Evolutionary conservation across 2,888 invertebrate genomes (phyloP), one percentile per base, ranked within the genome.

Genomic region (Onthophagus sagittarius): DNA sequence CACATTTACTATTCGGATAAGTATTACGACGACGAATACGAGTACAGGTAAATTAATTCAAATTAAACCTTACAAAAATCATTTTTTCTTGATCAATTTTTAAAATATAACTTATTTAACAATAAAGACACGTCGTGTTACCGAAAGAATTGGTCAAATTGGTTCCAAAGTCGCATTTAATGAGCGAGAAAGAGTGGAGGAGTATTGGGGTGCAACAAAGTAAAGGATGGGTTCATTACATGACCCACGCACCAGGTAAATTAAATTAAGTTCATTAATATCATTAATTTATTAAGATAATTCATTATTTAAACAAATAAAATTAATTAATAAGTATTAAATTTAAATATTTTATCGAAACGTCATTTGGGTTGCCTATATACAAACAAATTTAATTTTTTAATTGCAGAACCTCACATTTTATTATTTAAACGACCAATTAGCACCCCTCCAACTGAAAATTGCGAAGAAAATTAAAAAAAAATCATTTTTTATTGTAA

Each of bases 201-300:
- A 88, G 92, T 73, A 93, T 98, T 77, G 98, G 98, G 0, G 96
- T 98, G 0, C 97, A 97, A 85, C 98, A 98, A 85, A 97, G 97
- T 81, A 94, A 94, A 80, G 98, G 98, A 71, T 98, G 98, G 98
- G 90, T 96, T 11, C 98, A 98, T 86, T 98, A 98, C 81, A 97
- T 98, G 97, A 93, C 92, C 77, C 98, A 98, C 85, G 91, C 94
- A 81, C 98, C 98, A 83, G 96, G 95, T 95, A 86, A 81, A 84
- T 76, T 72, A n/a, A n/a, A n/a, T n/a, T n/a, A n/a, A n/a, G n/a
- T n/a, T n/a, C n/a, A n/a, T n/a, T n/a, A n/a, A n/a, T n/a, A n/a
- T n/a, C n/a, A n/a, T n/a, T n/a, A n/a, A n/a, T n/a, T n/a, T n/a
- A n/a, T n/a, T n/a, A n/a, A n/a, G n/a, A n/a, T n/a, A n/a, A n/a